Base-by-base conservation (phyloP, 2,888 invertebrate species). In the Cheiracanthium punctorium region DNA sequence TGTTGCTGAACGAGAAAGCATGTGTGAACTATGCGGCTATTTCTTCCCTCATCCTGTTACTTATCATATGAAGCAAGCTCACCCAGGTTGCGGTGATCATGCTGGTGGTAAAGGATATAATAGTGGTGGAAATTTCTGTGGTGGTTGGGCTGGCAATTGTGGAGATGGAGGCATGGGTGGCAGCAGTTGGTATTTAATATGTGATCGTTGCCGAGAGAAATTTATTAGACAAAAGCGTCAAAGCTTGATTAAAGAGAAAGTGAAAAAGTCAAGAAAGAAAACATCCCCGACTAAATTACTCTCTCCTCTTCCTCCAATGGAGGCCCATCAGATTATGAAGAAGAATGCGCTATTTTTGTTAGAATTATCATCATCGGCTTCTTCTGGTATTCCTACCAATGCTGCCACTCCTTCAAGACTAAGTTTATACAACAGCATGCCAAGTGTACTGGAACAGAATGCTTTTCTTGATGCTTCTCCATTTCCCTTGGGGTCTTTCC, bases 301-400 rank as follows among this genome's bases (percentile, higher is more conserved):
- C 69, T 90, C 91, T 8, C 90, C 91, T 75, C 90, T 93, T 86
- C 90, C 90, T 37, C 90, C 93, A 88, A 91, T 92, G 91, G 93
- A 94, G 80, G 92, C 93, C 88, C 94, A 96, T 90, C 92, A 95
- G 70, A 94, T 95, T 5, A 96, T 98, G 94, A 96, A 95, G 90
- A 97, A 97, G 91, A 99, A 99, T 91, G 98, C 99, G 0, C 94
- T 97, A 92, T 99, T 98, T 91, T 92, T 99, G 14, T 93, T 99
- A 85, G 98, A 98, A 91, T 92, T 98, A 77, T 96, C 96, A 0
- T 96, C 96, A 88, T 94, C 96, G 0, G 94, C 95, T 43, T 75
- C 85, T 8, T 82, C 82, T 8, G 81, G 85, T 0, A 37, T 88
- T 72, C 74, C 87, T 77, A 81, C 87, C 82, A 82, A 89, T 87